Evolutionary conservation across 2,797 vertebrate species (phyloP), one percentile per base, ranked within the genome.

Genomic region (Clarias platycephalus): DNA sequence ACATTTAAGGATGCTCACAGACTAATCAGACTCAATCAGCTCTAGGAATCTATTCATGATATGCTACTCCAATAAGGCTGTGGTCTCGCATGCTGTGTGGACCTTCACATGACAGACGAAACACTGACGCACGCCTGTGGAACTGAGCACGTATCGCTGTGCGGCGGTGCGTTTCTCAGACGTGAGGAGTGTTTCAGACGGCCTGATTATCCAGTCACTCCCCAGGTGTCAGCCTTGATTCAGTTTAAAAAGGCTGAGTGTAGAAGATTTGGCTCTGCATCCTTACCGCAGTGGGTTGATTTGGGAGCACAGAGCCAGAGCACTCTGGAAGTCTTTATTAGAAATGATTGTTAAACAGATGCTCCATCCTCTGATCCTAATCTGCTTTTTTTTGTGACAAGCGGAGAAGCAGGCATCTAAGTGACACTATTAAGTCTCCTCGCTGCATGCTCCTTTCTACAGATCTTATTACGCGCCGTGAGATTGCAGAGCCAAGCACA

Each of bases 391-490:
- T 91, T 74, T 7, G 92, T 93, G 93, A 94, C 94, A 92, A 93
- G 93, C 92, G 82, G 93, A 94, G 89, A 91, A 93, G 88, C 81
- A 89, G 93, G 91, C 91, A 91, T 91, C 94, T 94, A 92, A 93
- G 91, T 90, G 75, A 86, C 85, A 87, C 91, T 90, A 93, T 94
- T 94, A 95, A 94, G 92, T 91, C 91, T 90, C 90, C 89, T 91
- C 91, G 90, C 93, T 92, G 90, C 91, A 90, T 93, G 93, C 94
- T 95, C 92, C 93, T 93, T 91, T 93, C 92, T 83, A 88, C 90
- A 92, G 93, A 95, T 94, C 94, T 93, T 92, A 95, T 95, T 94
- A 95, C 93, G 92, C 93, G 91, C 92, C 92, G 91, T 89, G 89
- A 92, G 93, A 94, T 95, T 94, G 93, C 83, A 86, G 90, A 62